A percentile compares a stretch with the other conserved stretches of the same genome.
Conservation (phyloP, 2,888 invertebrate genomes). For the Toxonevra muliebris region DNA sequence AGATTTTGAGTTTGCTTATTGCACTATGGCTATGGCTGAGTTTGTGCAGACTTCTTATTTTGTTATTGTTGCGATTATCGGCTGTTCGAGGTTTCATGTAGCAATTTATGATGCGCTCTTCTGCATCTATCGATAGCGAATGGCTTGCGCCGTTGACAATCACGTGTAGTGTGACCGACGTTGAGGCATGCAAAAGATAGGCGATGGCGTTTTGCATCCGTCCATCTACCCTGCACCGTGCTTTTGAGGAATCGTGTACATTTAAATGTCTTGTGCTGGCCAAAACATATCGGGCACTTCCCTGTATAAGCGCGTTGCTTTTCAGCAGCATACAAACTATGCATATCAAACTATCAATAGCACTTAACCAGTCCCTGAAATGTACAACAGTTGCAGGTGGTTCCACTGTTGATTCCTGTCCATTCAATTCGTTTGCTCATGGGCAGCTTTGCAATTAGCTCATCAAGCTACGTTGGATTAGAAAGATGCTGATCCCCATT, state of each 20-base stretch:
- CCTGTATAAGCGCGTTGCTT: neutral
- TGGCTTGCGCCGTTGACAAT: constrained; percentile 14
- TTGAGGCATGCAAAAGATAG: constrained; percentile 16
- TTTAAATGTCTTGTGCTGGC: neutral
- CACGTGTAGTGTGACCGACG: constrained; percentile 13
- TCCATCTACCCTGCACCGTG: neutral
- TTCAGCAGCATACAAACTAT: constrained; percentile 8
- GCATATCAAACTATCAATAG: constrained; percentile 17
- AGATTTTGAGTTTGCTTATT: neutral
- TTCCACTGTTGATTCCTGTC: constrained; percentile 7
- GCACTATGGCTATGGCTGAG: neutral
- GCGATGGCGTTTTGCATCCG: constrained; percentile 7
- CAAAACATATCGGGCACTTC: constrained; percentile 9
- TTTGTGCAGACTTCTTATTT: neutral
- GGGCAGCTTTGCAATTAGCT: constrained; percentile 31
- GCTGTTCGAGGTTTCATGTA: constrained; percentile 6
- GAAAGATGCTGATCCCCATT: too few relatives aligned
- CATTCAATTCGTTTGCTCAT: constrained; percentile 29
- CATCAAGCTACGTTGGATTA: constrained; percentile 26
- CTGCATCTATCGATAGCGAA: neutral
- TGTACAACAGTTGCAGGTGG: constrained; percentile 22
- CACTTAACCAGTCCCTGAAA: constrained; percentile 21
- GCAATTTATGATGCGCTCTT: constrained; percentile 7
- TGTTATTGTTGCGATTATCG: neutral
- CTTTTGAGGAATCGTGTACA: constrained; percentile 5